Base-by-base conservation (phyloP, 2,888 invertebrate genomes). In the Campoplex capitator region DNA sequence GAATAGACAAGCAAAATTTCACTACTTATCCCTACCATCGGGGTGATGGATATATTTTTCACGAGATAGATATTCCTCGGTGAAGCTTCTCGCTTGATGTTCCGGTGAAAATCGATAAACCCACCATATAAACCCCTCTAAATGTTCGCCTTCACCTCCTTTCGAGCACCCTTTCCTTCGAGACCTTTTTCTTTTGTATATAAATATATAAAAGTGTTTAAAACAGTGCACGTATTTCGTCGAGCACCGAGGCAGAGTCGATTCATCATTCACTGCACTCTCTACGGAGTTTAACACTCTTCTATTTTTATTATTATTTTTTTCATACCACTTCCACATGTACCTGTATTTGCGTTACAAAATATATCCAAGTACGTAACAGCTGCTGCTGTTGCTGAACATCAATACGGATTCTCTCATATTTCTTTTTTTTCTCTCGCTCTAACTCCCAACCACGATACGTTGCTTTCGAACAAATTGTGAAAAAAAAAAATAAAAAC, bases 251-350 rank as follows among this genome's bases (percentile, higher is more conserved):
- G 16, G 28, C 13, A 45, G 48, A 74, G 23, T 80, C 75, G 62
- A 84, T 84, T 80, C 42, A 80, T 84, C 84, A 80, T 75, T 74
- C 68, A n/a, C 67, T 51, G 78, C 23, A 65, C 51, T 70, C 74
- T 35, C 51, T 67, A 58, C n/a, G 38, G 56, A 32, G 35, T 74
- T 74, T 56, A 32, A 38, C 38, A n/a, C 13, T 54, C 56, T n/a
- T 56, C 56, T n/a, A 56, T 70, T 74, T 48, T 71, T 48, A 28
- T 4, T 23, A 23, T 23, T 23, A 23, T 38, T 38, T 3, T 1
- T 38, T 38, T 23, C 0, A 23, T 23, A 23, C 23, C 28, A 45
- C 45, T 8, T 7, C 9, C 48, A 51, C 18, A 18, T 32, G 18
- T 51, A 32, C 32, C 9, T 71, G 51, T 48, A 4, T 16, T 18